Evolutionary conservation across 2,888 invertebrate genomes (phyloP), one percentile per base, ranked within the genome.

Genomic region (Amphipyra berbera): DNA sequence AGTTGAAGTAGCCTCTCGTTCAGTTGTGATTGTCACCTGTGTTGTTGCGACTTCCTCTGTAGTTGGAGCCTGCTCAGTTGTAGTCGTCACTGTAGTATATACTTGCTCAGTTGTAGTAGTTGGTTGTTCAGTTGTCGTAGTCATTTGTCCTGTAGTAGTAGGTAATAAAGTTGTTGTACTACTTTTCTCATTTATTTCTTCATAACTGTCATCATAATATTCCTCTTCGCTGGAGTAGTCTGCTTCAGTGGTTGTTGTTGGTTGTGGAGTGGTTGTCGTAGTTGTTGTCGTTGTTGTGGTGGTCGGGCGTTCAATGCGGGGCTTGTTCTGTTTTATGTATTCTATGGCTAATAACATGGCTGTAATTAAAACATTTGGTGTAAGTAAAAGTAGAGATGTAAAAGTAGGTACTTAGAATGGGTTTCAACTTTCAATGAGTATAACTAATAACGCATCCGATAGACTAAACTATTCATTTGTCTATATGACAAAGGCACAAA

Each of bases 301-400:
- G 2, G 78, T 70, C 0, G 52, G 6, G 61, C 52, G 55, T n/a
- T 78, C 38, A 64, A 73, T 50, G 60, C 74, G 80, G 21, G 61
- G 86, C 46, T 62, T 78, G 54, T 79, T 76, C 15, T 65, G 76
- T 81, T 71, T 85, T n/a, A 90, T 83, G 10, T 82, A 68, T 14
- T 83, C 78, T 5, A 91, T 82, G 5, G 90, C 87, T 35, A 77
- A 64, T 14, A 82, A 45, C 13, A 88, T 83, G 40, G 85, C 92
- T 92, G 85, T n/a, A 84, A 88, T 54, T 14, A 9, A 0, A n/a
- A n/a, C 12, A 42, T 13, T 14, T n/a, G 49, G 44, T 48, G 52
- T 38, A n/a, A n/a, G 4, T 14, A 42, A 21, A 3, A 9, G 5
- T 40, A n/a, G n/a, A n/a, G n/a, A n/a, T n/a, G n/a, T n/a, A n/a